Percentiles rank a stretch among this genome's conserved stretches.
These are phyloP conservation scores for Anagyrus pseudococci DNA, from an alignment of 2,888 invertebrate genomes.

Conservation along the genomic window DNA sequence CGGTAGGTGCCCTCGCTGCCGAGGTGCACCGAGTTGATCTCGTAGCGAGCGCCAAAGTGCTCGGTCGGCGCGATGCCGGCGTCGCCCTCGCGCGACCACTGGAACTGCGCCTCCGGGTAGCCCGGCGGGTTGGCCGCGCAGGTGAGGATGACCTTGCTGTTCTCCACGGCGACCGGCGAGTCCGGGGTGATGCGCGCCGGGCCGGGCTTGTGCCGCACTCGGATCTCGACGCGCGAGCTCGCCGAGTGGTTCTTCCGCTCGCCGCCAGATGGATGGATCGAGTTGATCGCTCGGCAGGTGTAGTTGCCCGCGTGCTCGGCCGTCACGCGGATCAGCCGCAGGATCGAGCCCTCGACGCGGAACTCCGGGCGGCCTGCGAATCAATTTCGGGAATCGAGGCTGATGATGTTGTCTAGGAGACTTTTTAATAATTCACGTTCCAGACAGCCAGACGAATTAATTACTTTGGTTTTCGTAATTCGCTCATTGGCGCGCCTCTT, in stretches of 20 bases:
- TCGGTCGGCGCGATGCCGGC: slow-evolving; percentile 76
- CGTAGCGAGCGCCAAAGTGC: slow-evolving; percentile 82
- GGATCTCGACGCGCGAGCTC: slow-evolving; percentile 80
- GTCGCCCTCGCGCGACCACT: slow-evolving; percentile 85
- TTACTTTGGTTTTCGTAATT: too few relatives aligned
- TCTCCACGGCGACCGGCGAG: slow-evolving; percentile 84
- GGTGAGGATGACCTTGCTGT: slow-evolving; percentile 80
- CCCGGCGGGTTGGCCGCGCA: slow-evolving; percentile 89
- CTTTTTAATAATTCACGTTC: too few relatives aligned
- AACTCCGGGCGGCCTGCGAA: slow-evolving; percentile 74
- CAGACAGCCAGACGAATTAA: too few relatives aligned
- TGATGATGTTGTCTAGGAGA: too few relatives aligned
- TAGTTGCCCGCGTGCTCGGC: slow-evolving; percentile 90
- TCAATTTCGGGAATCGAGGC: too few relatives aligned
- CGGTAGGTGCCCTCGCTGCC: slow-evolving; percentile 88
- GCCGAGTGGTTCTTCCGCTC: slow-evolving; percentile 78
- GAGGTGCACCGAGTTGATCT: slow-evolving; percentile 83
- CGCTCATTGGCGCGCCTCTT: too few relatives aligned
- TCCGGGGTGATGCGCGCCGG: slow-evolving; percentile 83
- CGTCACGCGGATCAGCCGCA: slow-evolving; percentile 77
- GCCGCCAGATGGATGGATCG: slow-evolving; percentile 76
- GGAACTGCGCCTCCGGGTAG: slow-evolving; percentile 89
- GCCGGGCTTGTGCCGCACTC: slow-evolving; percentile 87
- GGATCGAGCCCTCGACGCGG: slow-evolving; percentile 79
- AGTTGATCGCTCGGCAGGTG: slow-evolving; percentile 86